Evolutionary conservation across 1,140 invertebrate species (phyloP).

Genomic region (Metaphire vulgaris): DNA sequence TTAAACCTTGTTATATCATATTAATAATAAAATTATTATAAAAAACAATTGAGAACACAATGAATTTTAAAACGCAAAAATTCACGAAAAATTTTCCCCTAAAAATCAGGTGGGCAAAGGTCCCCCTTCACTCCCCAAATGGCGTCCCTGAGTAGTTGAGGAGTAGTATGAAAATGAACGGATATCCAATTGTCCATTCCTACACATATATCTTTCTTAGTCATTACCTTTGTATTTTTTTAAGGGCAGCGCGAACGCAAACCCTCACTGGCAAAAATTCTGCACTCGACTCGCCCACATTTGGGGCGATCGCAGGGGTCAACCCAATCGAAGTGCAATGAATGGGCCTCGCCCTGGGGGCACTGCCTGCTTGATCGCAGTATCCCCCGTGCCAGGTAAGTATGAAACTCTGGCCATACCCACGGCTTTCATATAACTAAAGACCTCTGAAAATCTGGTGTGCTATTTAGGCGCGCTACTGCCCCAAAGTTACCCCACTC

Average conservation of each 20-base stretch:
- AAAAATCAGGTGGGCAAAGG: neutral
- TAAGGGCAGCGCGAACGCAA: conserved; percentile 59
- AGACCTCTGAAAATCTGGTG: neutral
- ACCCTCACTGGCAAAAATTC: conserved; percentile 65
- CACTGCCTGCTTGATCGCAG: conserved; percentile 62
- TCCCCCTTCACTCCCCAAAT: neutral
- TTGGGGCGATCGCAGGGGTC: conserved; percentile 67
- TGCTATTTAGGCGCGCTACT: too few species aligned
- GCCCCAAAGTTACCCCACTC: too few species aligned
- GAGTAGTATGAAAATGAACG: too few species aligned
- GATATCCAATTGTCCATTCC: too few species aligned
- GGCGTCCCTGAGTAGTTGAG: neutral
- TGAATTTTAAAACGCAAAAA: too few species aligned
- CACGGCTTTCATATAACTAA: neutral
- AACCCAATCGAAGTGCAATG: conserved; percentile 66
- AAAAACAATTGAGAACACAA: too few species aligned
- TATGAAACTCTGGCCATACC: conserved; percentile 24
- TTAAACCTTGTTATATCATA: too few species aligned
- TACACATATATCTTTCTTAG: too few species aligned
- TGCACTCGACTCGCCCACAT: conserved; percentile 64
- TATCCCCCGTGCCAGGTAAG: conserved; percentile 57
- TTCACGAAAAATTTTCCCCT: too few species aligned
- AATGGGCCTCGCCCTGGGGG: conserved; percentile 61
- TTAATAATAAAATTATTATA: too few species aligned
- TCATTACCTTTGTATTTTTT: neutral